Evolutionary conservation across 2,113 vertebrate genomes (phyloP), one percentile per base, ranked within the genome.

Genomic region (Limnothrissa miodon): DNA sequence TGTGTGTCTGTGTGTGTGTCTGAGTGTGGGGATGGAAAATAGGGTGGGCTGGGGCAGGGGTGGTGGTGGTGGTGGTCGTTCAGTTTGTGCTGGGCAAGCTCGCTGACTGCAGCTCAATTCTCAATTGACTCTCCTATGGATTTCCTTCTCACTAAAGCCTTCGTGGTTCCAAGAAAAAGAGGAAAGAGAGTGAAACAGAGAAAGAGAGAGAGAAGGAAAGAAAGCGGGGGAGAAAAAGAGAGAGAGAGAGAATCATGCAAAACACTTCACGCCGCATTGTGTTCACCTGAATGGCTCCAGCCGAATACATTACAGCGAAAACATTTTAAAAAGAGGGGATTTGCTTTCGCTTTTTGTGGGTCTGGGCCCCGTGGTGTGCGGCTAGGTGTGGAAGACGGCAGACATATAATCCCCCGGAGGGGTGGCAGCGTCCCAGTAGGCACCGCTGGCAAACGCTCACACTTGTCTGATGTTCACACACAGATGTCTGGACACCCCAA

Each of bases 41-140:
- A n/a, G 53, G 62, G 70, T 56, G 46, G 10, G 21, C 5, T 23
- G 51, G 21, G 19, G n/a, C 5, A 4, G n/a, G 56, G 23, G 56
- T 59, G 56, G n/a, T 25, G 42, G 42, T 2, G 42, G 42, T 2
- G 42, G 42, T 42, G 42, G n/a, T n/a, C n/a, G 56, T 59, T 62
- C 10, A 62, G 59, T 29, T n/a, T 62, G 10, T 56, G 51, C 51
- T 23, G 51, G 51, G 51, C 51, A 79, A 83, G 79, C 46, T 59
- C 33, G 9, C 53, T 79, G 51, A 78, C 83, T 80, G 48, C 86
- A 91, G 86, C 78, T 82, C 62, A 81, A 79, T 25, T 82, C 82
- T 88, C 85, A 90, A 87, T 86, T 86, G 89, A 81, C 78, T 66
- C 1, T 62, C 62, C 62, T 48, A 62, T 70, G 81, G 59, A 81